Percentiles rank a stretch among this genome's conserved stretches.
Conservation (phyloP, 92 coral and sea anemone species). For the Zoanthus solanderi region DNA sequence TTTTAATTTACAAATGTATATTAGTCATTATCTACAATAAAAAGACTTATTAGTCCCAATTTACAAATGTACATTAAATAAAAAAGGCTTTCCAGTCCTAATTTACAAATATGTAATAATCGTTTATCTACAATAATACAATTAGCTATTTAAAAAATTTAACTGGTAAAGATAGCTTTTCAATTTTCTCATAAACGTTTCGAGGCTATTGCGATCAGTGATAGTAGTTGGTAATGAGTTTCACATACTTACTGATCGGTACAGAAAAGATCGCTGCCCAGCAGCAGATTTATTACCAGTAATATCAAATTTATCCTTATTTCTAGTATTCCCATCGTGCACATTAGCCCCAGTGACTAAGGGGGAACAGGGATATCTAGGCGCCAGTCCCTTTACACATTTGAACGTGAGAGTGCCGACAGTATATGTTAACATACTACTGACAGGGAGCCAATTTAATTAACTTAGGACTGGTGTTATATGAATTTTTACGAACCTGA, state of each 20-base stretch:
- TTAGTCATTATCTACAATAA: background rate
- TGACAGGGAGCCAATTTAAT: constrained; percentile 13
- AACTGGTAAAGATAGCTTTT: constrained; percentile 48
- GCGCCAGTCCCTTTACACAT: constrained; percentile 35
- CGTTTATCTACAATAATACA: constrained; percentile 28
- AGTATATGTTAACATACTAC: background rate
- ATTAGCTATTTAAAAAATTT: constrained; percentile 31
- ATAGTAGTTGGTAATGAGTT: constrained; percentile 2
- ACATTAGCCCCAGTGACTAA: background rate
- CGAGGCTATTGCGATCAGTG: constrained; percentile 12
- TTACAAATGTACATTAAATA: background rate
- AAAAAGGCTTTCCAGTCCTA: background rate
- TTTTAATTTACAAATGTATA: no score
- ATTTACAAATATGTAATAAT: constrained; percentile 10
- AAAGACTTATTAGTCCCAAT: background rate
- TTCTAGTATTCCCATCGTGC: background rate
- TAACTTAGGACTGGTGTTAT: background rate
- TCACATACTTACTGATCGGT: background rate
- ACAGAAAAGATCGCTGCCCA: background rate
- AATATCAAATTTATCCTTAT: background rate
- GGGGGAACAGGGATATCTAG: background rate
- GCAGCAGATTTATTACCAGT: background rate
- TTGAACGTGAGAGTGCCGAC: constrained; percentile 27
- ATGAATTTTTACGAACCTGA: background rate
- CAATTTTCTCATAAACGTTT: background rate